These are phyloP conservation scores for Seira ritae DNA, from an alignment of 2,888 invertebrate genomes.

Conservation along the genomic window DNA sequence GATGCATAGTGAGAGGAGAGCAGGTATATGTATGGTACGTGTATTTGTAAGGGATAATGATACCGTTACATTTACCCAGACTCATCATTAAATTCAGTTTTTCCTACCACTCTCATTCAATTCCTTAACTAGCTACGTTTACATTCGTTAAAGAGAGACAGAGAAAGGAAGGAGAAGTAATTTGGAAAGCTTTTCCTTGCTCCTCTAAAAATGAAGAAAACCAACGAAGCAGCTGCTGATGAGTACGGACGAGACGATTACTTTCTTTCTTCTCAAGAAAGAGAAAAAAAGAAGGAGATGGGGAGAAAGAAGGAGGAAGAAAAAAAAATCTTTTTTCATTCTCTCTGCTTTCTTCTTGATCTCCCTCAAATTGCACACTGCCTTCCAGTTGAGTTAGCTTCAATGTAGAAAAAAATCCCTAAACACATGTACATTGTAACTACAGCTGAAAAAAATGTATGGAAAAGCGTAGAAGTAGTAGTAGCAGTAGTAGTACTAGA, in stretches of 20 bases:
- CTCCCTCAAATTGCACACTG: constrained; percentile 58
- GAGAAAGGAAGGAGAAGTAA: neutral
- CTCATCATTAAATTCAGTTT: constrained; percentile 41
- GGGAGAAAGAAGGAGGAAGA: too few relatives aligned
- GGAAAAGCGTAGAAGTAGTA: too few relatives aligned
- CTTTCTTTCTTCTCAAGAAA: constrained; percentile 34
- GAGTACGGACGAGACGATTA: constrained; percentile 58
- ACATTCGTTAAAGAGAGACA: neutral
- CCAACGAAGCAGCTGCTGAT: constrained; percentile 56
- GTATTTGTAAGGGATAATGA: too few relatives aligned
- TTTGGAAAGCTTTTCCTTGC: neutral
- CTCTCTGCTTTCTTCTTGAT: constrained; percentile 56
- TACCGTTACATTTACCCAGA: too few relatives aligned
- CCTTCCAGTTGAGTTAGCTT: constrained; percentile 60
- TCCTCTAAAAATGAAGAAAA: constrained; percentile 28
- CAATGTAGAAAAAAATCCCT: constrained; percentile 54
- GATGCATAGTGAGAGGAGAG: too few relatives aligned
- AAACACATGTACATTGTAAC: constrained; percentile 56
- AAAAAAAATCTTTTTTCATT: constrained; percentile 51
- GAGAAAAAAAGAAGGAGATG: constrained; percentile 25
- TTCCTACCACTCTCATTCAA: neutral
- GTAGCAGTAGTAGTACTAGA: too few relatives aligned
- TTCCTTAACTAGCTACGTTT: neutral
- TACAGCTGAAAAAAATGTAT: too few relatives aligned
- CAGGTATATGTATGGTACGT: too few relatives aligned